Evolutionary conservation across 2,888 invertebrate species (phyloP).

Genomic region (Stenoptilia bipunctidactyla): DNA sequence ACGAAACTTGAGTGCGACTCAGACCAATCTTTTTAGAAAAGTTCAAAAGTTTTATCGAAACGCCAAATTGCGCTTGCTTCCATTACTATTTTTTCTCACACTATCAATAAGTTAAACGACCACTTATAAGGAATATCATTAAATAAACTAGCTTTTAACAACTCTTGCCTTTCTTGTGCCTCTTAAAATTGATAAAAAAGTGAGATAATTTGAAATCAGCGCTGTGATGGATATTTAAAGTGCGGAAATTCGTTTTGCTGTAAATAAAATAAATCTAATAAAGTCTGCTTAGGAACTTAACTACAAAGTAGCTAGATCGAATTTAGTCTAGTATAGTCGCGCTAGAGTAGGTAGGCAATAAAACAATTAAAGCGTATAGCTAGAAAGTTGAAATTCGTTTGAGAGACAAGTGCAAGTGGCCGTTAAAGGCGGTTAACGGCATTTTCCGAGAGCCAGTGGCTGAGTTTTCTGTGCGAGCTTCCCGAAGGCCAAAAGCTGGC

Average conservation of each 20-base stretch:
- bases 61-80: constrained; percentile 70
- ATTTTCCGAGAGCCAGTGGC: constrained; percentile 21
- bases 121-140: constrained; percentile 23
- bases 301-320: too few species aligned
- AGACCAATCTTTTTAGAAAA: constrained; percentile 20
- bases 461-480: constrained; percentile 34
- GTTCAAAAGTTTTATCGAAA: constrained; percentile 25
- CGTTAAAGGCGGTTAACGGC: constrained; percentile 12
- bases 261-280: constrained; percentile 30
- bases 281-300: constrained; percentile 15
- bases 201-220: constrained; percentile 40
- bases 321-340: too few species aligned
- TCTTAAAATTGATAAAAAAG: constrained; percentile 45
- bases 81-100: constrained; percentile 53
- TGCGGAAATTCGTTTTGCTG: constrained; percentile 40
- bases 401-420: too few species aligned
- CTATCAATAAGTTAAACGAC: constrained; percentile 50
- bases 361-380: constrained; percentile 1
- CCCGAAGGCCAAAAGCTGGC: constrained; percentile 65
- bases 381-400: too few species aligned
- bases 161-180: constrained; percentile 64
- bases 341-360: too few species aligned
- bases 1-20: constrained; percentile 55
- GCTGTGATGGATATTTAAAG: constrained; percentile 51
- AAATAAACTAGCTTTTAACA: constrained; percentile 27